Evolutionary conservation across 2,797 vertebrate genomes (phyloP).

Genomic region (Pelochelys cantorii): DNA sequence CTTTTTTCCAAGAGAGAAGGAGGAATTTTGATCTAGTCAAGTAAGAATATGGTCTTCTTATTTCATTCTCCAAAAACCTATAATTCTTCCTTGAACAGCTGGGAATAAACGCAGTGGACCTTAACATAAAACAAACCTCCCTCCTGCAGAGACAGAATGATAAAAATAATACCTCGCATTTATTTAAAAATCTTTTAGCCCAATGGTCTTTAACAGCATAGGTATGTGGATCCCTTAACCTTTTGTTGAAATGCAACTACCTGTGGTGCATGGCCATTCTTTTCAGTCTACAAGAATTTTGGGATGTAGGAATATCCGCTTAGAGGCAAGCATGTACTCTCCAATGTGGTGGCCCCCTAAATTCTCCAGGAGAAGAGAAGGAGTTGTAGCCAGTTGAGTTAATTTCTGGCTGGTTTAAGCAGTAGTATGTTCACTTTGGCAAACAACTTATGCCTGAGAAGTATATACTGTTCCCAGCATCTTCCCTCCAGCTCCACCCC

Average conservation of each 20-base stretch:
- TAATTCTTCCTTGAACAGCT: background rate
- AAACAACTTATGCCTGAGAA: background rate
- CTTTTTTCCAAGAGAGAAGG: background rate
- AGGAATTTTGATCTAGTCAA: background rate
- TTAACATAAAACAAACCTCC: background rate
- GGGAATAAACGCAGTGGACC: background rate
- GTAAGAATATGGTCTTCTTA: background rate
- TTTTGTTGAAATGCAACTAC: background rate
- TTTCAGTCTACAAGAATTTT: background rate
- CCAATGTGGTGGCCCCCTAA: background rate
- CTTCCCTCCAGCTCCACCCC: background rate
- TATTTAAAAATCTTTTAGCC: background rate
- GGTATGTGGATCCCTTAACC: background rate
- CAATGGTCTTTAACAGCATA: rapidly evolving
- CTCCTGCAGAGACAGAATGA: background rate
- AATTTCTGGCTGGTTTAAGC: background rate
- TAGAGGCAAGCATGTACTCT: background rate
- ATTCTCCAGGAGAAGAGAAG: rapidly evolving
- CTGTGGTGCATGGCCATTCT: background rate
- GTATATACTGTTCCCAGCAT: background rate
- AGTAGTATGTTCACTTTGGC: background rate
- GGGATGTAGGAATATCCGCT: background rate
- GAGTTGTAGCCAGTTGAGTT: background rate
- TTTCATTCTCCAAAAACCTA: background rate
- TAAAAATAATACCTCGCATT: background rate